These are phyloP conservation scores for Eurystomus gularis DNA, from an alignment of 2,113 vertebrate genomes.

Conservation along the genomic window DNA sequence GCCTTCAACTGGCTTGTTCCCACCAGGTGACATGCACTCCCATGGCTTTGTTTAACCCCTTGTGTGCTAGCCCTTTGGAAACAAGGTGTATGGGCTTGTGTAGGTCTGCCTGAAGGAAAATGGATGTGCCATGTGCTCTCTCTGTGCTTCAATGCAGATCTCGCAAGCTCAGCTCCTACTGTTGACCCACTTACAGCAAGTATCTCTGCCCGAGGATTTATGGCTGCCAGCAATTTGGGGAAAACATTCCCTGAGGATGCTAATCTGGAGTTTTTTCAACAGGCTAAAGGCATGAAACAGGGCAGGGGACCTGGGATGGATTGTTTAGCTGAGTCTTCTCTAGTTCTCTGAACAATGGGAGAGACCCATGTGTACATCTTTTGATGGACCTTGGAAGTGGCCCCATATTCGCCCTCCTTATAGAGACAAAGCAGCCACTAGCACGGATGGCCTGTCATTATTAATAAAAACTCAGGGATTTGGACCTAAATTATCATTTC, in stretches of 20 bases:
- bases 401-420: background rate
- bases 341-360: background rate
- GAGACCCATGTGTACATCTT: background rate
- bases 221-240: background rate
- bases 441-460: background rate
- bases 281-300: background rate
- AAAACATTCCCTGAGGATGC: background rate
- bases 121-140: background rate
- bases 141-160: background rate
- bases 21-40: background rate
- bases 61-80: background rate
- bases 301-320: background rate
- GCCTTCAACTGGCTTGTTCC: background rate
- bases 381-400: rapidly evolving
- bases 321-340: background rate
- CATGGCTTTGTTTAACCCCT: background rate
- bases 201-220: background rate
- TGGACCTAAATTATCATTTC: background rate
- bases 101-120: background rate
- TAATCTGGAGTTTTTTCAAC: background rate
- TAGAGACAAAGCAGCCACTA: background rate
- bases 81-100: background rate
- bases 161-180: background rate
- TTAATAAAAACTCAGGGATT: background rate
- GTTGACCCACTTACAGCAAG: background rate